These are phyloP conservation scores for Hyperopisus bebe DNA, from an alignment of 2,113 vertebrate species.

Conservation along the genomic window DNA sequence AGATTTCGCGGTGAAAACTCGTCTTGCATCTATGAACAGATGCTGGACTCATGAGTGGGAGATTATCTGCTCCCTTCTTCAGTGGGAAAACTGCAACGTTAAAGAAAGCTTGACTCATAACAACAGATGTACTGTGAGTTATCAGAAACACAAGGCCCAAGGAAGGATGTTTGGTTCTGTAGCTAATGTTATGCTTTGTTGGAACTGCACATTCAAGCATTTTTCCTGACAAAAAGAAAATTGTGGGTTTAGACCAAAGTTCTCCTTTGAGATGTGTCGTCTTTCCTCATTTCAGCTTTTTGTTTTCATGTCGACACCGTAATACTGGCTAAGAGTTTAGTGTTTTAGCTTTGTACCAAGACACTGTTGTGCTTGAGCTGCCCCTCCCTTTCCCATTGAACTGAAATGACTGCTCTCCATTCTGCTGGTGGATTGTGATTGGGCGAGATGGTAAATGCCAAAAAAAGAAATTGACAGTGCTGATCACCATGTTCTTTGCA, in stretches of 20 bases:
- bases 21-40: not conserved
- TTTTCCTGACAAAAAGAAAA: not conserved
- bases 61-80: not conserved
- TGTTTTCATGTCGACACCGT: not conserved
- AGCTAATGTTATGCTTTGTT: not conserved
- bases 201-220: not conserved
- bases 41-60: not conserved
- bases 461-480: not conserved
- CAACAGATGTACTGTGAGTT: not conserved
- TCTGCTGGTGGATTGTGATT: constrained; percentile 18
- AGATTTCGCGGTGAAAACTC: not conserved
- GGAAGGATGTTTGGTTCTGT: constrained; percentile 9
- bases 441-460: not conserved
- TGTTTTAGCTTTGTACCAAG: not conserved
- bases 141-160: not conserved
- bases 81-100: not conserved
- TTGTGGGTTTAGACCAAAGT: not conserved
- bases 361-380: constrained; percentile 27
- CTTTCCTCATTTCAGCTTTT: not conserved
- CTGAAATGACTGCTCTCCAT: not conserved
- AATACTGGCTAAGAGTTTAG: not conserved
- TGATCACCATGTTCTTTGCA: not conserved
- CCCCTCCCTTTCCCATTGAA: not conserved
- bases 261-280: constrained; percentile 10
- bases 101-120: not conserved